Conservation (phyloP, 2,888 invertebrate genomes). For the Heliconius hortense region DNA sequence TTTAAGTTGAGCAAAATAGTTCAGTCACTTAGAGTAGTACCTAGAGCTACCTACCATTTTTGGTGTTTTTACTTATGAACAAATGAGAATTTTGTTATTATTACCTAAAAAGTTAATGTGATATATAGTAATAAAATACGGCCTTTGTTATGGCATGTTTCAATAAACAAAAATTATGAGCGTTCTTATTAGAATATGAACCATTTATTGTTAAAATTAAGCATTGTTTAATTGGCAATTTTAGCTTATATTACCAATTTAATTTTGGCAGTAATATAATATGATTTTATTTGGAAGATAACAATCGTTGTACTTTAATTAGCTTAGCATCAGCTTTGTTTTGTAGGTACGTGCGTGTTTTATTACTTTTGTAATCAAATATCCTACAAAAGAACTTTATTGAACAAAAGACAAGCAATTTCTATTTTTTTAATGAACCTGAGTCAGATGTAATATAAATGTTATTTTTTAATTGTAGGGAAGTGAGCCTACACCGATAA, state of each 20-base stretch:
- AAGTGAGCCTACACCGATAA: background rate
- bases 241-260: constrained; percentile 32
- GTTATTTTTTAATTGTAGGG: background rate
- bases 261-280: constrained; percentile 40
- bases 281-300: constrained; percentile 41
- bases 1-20: background rate
- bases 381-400: background rate
- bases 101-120: background rate
- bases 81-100: background rate
- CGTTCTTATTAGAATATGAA: background rate
- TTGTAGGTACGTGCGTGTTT: constrained; percentile 5
- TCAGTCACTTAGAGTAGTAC: background rate
- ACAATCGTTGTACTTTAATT: constrained; percentile 42
- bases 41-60: too few species aligned
- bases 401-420: background rate
- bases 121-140: background rate
- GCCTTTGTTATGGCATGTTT: background rate
- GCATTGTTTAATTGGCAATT: constrained; percentile 24
- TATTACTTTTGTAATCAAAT: constrained; percentile 21
- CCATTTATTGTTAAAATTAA: constrained; percentile 22
- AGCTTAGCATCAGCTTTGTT: constrained; percentile 35
- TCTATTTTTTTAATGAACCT: background rate
- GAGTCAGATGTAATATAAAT: background rate
- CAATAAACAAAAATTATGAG: constrained; percentile 1
- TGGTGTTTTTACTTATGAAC: background rate